These are phyloP conservation scores for Lindbergichthys nudifrons DNA, from an alignment of 2,797 vertebrate genomes.

Conservation along the genomic window DNA sequence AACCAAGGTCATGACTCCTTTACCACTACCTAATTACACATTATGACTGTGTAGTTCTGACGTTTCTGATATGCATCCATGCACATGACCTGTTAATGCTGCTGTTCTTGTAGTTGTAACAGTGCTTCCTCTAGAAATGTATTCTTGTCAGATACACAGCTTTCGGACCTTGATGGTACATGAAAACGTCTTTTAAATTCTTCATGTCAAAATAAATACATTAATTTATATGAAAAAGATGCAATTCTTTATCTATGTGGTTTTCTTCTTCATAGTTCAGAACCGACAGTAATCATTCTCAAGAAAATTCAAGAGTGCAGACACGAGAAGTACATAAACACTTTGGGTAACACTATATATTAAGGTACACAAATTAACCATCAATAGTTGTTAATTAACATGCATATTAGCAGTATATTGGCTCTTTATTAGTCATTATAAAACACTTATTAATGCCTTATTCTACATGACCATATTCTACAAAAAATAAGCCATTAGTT, in stretches of 20 bases:
- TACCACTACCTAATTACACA: slow-evolving; percentile 72
- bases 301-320: background rate
- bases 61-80: slow-evolving; percentile 65
- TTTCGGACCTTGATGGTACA: slow-evolving; percentile 35
- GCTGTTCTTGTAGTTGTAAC: slow-evolving; percentile 30
- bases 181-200: slow-evolving; percentile 22
- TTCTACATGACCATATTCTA: too few species aligned
- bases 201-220: slow-evolving; percentile 6
- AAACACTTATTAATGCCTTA: too few species aligned
- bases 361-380: too few species aligned
- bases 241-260: background rate
- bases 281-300: background rate
- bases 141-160: slow-evolving; percentile 30
- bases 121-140: slow-evolving; percentile 31
- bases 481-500: too few species aligned
- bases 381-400: too few species aligned
- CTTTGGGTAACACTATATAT: background rate
- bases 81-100: slow-evolving; percentile 49
- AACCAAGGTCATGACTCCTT: slow-evolving; percentile 71
- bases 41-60: slow-evolving; percentile 66
- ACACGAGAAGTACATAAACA: background rate
- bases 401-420: too few species aligned
- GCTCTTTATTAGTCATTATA: too few species aligned
- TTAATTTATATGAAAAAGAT: background rate
- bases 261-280: background rate